phyloP scores from a whole-genome alignment of 1,140 invertebrate genomes.

The Macrotrachela quadricornifera region DNA sequence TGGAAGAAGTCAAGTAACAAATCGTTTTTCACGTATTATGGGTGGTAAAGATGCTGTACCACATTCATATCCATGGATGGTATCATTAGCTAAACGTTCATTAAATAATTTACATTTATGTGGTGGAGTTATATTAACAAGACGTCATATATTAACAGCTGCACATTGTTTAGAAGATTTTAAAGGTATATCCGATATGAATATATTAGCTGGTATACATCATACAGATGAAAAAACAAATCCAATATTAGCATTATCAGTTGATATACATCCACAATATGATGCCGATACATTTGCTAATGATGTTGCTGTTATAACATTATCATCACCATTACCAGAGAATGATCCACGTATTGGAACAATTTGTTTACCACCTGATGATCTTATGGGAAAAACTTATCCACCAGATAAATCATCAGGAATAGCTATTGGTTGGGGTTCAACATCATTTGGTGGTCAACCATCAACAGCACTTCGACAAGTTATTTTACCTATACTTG shows the following conservation, averaged over 20 bases:
- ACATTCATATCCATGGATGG: constrained; percentile 1
- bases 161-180: constrained; percentile 3
- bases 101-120: constrained; percentile 6
- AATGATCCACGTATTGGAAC: neutral
- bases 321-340: neutral
- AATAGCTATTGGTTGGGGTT: constrained; percentile 1
- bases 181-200: neutral
- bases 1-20: no score
- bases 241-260: neutral
- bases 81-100: neutral
- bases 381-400: neutral
- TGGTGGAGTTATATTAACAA: neutral
- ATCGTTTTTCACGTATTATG: neutral
- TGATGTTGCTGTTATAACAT: neutral
- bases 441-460: neutral
- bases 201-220: neutral
- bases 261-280: neutral
- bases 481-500: neutral
- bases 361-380: neutral
- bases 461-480: neutral
- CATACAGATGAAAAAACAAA: neutral
- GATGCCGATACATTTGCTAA: neutral
- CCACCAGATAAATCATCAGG: neutral
- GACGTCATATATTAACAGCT: neutral
- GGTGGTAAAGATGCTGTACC: neutral